Base-by-base conservation (phyloP, 2,113 vertebrate species). In the Notarius quadriscutis region DNA sequence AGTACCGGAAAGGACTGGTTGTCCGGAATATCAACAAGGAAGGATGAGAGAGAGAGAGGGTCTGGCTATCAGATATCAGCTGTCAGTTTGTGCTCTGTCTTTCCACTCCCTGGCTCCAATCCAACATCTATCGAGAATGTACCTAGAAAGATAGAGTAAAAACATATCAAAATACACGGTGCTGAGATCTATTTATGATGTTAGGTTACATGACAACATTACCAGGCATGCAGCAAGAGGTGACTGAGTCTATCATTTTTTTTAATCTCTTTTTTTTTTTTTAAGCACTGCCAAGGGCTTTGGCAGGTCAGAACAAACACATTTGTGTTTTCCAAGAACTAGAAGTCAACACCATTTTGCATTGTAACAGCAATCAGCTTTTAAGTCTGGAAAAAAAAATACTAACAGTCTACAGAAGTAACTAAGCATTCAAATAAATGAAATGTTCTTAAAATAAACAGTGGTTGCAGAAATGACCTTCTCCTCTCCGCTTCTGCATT, bases 151-250 rank as follows among this genome's bases (percentile, higher is more conserved):
- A 51, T 41, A 22, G 58, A 5, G 34, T n/a, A 27, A 83, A 57
- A 81, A 55, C 86, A 84, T 74, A 83, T 87, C 60, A 67, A 82
- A 87, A 78, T 84, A 79, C 22, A 20, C 9, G 12, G 30, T 27
- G 12, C 60, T 84, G 20, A 78, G 81, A 41, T 77, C 15, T 87
- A 82, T 87, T 87, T 79, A 84, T 84, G 67, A 79, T 84, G 72
- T 84, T 58, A n/a, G 71, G 81, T 84, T 65, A 69, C 25, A 67
- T 34, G 81, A 77, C 72, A 69, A 27, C 30, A n/a, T n/a, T 25
- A 58, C 81, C 15, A 0, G 30, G 5, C 4, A 12, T 12, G 69
- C 55, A 62, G 86, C 34, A 27, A 10, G 58, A 79, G 72, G 51
- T 83, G 60, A 48, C 22, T 50, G 57, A 53, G 25, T 4, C 4